A percentile compares a stretch with the other conserved stretches of the same genome.
These are phyloP conservation scores for Metallyticus violacea DNA, from an alignment of 2,888 invertebrate species.

Conservation along the genomic window DNA sequence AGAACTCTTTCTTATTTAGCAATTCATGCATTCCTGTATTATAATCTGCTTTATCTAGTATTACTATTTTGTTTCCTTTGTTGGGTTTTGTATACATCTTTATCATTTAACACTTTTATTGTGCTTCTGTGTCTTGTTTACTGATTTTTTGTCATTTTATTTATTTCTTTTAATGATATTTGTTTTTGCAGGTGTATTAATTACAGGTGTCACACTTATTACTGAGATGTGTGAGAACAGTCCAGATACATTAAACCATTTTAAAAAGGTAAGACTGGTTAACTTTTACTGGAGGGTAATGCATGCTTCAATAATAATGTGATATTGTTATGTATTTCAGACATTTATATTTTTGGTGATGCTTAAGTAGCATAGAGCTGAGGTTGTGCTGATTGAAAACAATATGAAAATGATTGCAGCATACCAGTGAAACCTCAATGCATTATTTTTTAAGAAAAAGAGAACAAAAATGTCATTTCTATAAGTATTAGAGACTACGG, in stretches of 20 bases:
- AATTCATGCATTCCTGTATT: no score
- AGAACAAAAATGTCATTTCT: no score
- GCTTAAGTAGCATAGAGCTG: not conserved
- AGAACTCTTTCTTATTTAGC: no score
- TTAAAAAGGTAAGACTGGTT: conserved; percentile 81
- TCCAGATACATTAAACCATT: conserved; percentile 94
- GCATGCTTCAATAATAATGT: not conserved
- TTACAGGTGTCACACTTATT: conserved; percentile 96
- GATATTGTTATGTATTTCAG: not conserved
- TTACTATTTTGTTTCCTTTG: no score
- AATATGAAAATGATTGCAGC: not conserved
- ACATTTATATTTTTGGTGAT: not conserved
- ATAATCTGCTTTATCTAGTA: no score
- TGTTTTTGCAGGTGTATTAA: conserved; percentile 72
- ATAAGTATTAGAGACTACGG: no score
- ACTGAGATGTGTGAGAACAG: conserved; percentile 99
- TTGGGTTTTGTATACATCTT: no score
- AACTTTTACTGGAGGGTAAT: not conserved
- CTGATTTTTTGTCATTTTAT: not conserved
- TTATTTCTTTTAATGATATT: not conserved
- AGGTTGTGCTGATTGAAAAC: not conserved
- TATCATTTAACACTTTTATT: no score
- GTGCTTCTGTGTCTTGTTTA: no score
- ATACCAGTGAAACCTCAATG: not conserved
- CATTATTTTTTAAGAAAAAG: not conserved